A percentile compares a stretch with the other conserved stretches of the same genome.
phyloP scores from a whole-genome alignment of 2,888 invertebrate species.

The Drosophila limbata region DNA sequence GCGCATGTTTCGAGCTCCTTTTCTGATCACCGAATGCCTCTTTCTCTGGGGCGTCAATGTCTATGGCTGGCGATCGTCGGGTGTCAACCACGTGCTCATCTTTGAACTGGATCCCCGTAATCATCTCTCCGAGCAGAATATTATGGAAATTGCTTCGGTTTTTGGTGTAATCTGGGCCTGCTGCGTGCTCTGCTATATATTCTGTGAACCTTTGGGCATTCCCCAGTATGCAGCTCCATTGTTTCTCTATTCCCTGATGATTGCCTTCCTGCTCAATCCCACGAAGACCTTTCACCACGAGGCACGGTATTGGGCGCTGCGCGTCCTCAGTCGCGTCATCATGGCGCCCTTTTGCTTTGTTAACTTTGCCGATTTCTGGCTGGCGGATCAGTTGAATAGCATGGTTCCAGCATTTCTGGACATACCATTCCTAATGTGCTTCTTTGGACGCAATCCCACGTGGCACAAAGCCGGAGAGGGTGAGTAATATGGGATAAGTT shows the following conservation, averaged over 20 bases:
- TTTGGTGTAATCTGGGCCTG: conserved; percentile 92
- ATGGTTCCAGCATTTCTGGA: conserved; percentile 91
- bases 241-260: conserved; percentile 89
- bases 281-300: conserved; percentile 91
- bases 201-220: conserved; percentile 88
- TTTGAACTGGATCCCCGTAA: conserved; percentile 93
- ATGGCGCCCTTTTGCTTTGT: conserved; percentile 92
- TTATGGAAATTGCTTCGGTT: conserved; percentile 91
- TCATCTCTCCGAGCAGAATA: conserved; percentile 91
- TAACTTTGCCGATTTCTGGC: conserved; percentile 94
- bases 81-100: conserved; percentile 93
- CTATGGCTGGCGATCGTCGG: conserved; percentile 92
- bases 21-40: conserved; percentile 90
- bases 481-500: conserved; percentile 53
- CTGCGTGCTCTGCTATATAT: conserved; percentile 89
- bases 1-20: conserved; percentile 92
- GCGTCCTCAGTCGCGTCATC: conserved; percentile 87
- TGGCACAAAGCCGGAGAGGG: conserved; percentile 86
- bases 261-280: conserved; percentile 91
- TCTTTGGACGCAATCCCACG: conserved; percentile 88
- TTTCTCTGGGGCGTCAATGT: conserved; percentile 93
- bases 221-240: conserved; percentile 92
- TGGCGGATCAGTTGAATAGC: conserved; percentile 93
- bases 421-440: conserved; percentile 92
- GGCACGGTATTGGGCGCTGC: conserved; percentile 90